Percentiles rank a stretch among this genome's conserved stretches.
These are phyloP conservation scores for Astyanax mexicanus DNA, from an alignment of 2,797 vertebrate species.

Conservation along the genomic window DNA sequence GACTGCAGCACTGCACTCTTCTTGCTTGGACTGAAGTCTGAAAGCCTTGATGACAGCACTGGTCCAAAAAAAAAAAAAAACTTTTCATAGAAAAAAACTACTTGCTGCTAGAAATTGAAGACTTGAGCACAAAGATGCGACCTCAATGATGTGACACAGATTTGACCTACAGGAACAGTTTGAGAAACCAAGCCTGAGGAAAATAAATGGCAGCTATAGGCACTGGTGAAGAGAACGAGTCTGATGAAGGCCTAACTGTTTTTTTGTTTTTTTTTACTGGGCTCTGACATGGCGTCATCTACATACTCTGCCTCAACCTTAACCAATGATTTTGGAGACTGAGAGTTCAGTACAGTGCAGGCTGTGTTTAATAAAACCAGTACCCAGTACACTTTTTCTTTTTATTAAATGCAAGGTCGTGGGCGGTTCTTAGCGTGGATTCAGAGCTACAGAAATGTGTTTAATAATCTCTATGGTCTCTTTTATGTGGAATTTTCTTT, in stretches of 20 bases:
- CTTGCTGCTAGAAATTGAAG: slow-evolving; percentile 5
- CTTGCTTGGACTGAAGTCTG: background rate
- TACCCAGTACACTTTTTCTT: too few relatives aligned
- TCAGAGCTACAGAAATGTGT: too few relatives aligned
- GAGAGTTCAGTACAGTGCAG: slow-evolving; percentile 29
- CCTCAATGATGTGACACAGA: slow-evolving; percentile 12
- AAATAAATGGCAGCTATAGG: slow-evolving; percentile 33
- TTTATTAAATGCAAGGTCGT: too few relatives aligned
- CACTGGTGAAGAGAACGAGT: slow-evolving; percentile 16
- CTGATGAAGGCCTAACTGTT: slow-evolving; percentile 28
- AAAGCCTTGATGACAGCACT: slow-evolving; percentile 5
- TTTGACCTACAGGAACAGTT: slow-evolving; percentile 29
- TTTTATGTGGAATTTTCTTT: too few relatives aligned
- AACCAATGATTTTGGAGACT: background rate
- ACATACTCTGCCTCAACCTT: slow-evolving; percentile 11
- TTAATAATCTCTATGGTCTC: too few relatives aligned
- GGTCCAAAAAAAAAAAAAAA: background rate
- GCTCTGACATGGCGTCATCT: too few relatives aligned
- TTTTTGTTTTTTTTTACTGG: slow-evolving; percentile 41
- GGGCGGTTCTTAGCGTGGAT: too few relatives aligned
- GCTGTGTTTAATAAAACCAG: too few relatives aligned
- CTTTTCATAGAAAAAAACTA: background rate
- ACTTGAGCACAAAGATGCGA: slow-evolving; percentile 1
- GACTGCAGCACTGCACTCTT: background rate
- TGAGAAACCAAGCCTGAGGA: slow-evolving; percentile 30